These are phyloP conservation scores for Jordanella pulchra DNA, from an alignment of 2,797 vertebrate genomes.

Conservation along the genomic window DNA sequence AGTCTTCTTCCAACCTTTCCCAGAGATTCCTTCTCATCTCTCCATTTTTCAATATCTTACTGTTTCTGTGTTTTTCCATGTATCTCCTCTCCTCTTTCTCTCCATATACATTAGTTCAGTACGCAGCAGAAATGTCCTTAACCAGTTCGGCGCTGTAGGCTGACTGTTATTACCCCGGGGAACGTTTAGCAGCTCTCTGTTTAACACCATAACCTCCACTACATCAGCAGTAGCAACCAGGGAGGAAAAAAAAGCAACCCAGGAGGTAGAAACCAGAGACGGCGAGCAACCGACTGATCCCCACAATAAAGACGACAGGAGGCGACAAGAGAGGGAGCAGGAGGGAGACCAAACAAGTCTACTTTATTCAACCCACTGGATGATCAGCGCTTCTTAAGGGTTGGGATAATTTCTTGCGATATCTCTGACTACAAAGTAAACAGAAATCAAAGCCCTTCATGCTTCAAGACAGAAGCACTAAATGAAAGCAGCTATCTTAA, in stretches of 20 bases:
- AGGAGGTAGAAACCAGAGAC: conserved; percentile 72
- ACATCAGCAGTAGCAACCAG: conserved; percentile 68
- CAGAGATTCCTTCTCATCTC: conserved; percentile 6
- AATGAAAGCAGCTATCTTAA: conserved; percentile 76
- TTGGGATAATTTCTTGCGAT: conserved; percentile 76
- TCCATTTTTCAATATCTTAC: conserved; percentile 20
- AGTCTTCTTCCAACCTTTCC: background rate
- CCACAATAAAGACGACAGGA: conserved; percentile 69
- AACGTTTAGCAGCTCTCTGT: conserved; percentile 80
- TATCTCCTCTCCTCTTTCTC: conserved; percentile 13
- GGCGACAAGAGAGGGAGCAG: conserved; percentile 28
- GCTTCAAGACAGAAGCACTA: conserved; percentile 63
- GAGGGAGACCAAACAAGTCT: conserved; percentile 42
- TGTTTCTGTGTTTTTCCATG: conserved; percentile 7
- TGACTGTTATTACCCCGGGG: conserved; percentile 78
- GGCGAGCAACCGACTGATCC: conserved; percentile 72
- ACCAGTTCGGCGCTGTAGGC: conserved; percentile 46
- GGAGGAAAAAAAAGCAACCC: conserved; percentile 55
- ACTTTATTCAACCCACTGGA: conserved; percentile 76
- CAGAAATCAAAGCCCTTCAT: conserved; percentile 79
- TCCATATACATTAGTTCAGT: conserved; percentile 36
- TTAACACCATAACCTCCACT: conserved; percentile 81
- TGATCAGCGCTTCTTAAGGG: conserved; percentile 77
- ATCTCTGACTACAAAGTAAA: conserved; percentile 81
- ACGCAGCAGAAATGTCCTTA: conserved; percentile 50